phyloP scores from a whole-genome alignment of 1,140 invertebrate species.

The Heliconius hewitsoni region DNA sequence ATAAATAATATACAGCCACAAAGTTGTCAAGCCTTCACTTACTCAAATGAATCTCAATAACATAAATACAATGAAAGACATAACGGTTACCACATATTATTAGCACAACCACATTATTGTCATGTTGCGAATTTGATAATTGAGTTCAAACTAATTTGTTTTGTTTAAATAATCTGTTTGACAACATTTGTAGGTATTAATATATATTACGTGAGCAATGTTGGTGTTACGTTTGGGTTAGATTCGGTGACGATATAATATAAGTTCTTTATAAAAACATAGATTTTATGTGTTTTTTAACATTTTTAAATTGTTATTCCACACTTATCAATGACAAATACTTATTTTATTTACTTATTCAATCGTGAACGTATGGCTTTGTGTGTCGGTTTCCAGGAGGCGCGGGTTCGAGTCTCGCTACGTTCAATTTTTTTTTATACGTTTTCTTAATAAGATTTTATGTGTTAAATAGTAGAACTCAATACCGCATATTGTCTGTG shows the following conservation, averaged over 20 bases:
- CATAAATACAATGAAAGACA: background rate
- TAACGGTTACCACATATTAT: background rate
- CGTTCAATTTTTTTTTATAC: too few relatives aligned
- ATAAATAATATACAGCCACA: background rate
- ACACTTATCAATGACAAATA: too few relatives aligned
- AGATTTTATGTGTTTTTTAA: too few relatives aligned
- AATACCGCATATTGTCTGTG: too few relatives aligned
- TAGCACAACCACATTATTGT: background rate
- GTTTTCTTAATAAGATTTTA: too few relatives aligned
- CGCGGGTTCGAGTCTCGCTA: too few relatives aligned
- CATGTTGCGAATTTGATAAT: constrained; percentile 2
- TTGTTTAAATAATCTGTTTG: background rate
- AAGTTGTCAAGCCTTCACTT: background rate
- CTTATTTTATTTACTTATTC: too few relatives aligned
- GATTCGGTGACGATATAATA: background rate
- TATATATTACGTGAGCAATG: background rate
- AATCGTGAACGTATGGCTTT: too few relatives aligned
- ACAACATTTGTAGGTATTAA: background rate
- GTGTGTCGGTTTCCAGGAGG: too few relatives aligned
- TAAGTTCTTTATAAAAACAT: too few relatives aligned
- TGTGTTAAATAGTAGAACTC: too few relatives aligned
- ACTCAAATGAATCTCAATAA: background rate
- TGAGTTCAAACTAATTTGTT: background rate
- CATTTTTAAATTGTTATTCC: too few relatives aligned
- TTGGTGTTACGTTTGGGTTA: background rate